A percentile compares a stretch with the other conserved stretches of the same genome.
These are phyloP conservation scores for Ctenodactylus gundi DNA, from an alignment of 2,113 vertebrate genomes.

Conservation along the genomic window DNA sequence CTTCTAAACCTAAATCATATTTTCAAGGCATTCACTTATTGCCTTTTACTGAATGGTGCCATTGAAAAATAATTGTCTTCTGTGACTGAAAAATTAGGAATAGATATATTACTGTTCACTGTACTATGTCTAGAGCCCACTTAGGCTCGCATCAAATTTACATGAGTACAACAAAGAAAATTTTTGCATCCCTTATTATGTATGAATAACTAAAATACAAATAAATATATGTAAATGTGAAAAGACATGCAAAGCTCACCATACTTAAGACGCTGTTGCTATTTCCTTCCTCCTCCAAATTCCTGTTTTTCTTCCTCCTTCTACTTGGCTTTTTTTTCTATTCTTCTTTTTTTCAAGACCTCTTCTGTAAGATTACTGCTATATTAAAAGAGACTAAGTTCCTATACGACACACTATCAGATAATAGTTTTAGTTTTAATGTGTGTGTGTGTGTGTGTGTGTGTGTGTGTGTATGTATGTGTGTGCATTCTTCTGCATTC, in stretches of 20 bases:
- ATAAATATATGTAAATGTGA: no score
- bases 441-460: no score
- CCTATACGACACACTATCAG: no score
- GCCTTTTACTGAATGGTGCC: background rate
- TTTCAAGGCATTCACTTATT: background rate
- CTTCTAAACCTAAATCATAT: background rate
- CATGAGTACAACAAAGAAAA: no score
- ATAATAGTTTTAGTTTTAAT: no score
- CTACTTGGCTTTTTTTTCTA: fast-evolving
- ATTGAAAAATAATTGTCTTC: background rate
- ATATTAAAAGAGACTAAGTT: no score
- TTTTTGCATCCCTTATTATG: no score
- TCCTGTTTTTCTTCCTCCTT: background rate
- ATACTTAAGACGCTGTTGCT: background rate
- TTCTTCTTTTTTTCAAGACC: background rate
- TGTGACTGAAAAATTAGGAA: background rate
- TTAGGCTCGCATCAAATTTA: no score
- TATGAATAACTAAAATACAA: no score
- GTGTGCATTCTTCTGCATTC: no score
- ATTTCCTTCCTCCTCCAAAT: background rate
- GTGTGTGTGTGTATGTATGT: no score
- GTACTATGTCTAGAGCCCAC: background rate
- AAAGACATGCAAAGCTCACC: no score
- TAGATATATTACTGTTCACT: background rate
- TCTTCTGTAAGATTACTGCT: background rate